Conservation (phyloP, 2,888 invertebrate genomes). For the Drosophila mettleri region DNA sequence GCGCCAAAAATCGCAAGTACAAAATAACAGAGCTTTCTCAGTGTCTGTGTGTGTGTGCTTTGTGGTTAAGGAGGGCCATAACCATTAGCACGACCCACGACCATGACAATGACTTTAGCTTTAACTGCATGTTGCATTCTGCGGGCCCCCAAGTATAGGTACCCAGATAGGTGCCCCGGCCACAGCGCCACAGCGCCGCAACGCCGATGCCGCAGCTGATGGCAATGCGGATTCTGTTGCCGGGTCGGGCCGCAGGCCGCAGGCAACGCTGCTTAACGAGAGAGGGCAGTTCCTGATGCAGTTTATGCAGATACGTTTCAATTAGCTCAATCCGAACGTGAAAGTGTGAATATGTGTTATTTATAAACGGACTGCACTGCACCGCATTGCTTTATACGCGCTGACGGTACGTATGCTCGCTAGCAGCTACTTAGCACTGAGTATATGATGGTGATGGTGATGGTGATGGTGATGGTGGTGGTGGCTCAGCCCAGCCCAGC, state of each 20-base stretch:
- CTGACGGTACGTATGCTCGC: conserved; percentile 4
- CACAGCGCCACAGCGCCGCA: conserved; percentile 6
- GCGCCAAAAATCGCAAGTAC: conserved; percentile 59
- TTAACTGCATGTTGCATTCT: conserved; percentile 41
- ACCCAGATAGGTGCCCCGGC: conserved; percentile 12
- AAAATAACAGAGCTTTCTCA: conserved; percentile 7
- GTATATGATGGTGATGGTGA: not conserved
- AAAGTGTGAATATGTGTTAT: conserved; percentile 77
- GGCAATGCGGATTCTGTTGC: conserved; percentile 19
- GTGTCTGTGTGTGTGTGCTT: conserved; percentile 16
- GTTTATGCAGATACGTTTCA: conserved; percentile 78
- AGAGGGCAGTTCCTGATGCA: conserved; percentile 66
- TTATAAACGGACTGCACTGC: conserved; percentile 56
- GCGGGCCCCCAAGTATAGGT: conserved; percentile 18
- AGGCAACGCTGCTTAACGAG: conserved; percentile 48
- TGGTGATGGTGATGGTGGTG: not conserved
- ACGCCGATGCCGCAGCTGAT: conserved; percentile 17
- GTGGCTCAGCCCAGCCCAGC: not conserved
- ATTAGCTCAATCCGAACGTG: conserved; percentile 77
- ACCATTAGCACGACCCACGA: conserved; percentile 67
- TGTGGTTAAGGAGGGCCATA: conserved; percentile 50
- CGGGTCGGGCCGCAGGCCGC: conserved; percentile 33
- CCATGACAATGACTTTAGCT: conserved; percentile 69
- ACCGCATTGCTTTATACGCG: conserved; percentile 11
- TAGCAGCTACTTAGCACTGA: conserved; percentile 28